A percentile compares a stretch with the other conserved stretches of the same genome.
phyloP scores from a whole-genome alignment of 2,113 vertebrate genomes.

The Delphinapterus leucas region DNA sequence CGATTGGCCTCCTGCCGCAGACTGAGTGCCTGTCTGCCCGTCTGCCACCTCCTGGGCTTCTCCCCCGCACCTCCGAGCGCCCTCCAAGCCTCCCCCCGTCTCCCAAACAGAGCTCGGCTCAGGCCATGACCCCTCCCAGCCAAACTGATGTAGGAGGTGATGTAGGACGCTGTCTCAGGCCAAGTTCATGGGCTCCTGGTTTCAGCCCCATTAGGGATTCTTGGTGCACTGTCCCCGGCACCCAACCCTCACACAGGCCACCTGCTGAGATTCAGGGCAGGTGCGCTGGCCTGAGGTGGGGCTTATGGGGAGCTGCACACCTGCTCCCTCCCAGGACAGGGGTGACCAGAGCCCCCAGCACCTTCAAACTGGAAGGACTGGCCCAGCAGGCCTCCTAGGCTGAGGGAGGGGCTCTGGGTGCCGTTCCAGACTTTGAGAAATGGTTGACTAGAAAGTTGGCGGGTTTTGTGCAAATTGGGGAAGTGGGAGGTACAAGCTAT shows the following conservation, averaged over 20 bases:
- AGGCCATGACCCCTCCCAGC: rapidly evolving
- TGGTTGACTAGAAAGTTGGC: not conserved
- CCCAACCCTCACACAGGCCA: not conserved
- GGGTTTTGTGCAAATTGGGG: not conserved
- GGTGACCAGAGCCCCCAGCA: rapidly evolving
- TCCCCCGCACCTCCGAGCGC: rapidly evolving
- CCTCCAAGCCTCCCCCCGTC: rapidly evolving
- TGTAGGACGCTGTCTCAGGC: not conserved
- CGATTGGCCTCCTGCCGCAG: not conserved
- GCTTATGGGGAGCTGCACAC: rapidly evolving
- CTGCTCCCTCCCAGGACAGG: not conserved
- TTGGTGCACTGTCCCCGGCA: rapidly evolving
- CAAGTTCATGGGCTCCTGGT: not conserved
- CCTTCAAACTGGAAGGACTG: too few species aligned
- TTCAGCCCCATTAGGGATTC: not conserved
- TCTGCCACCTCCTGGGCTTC: not conserved
- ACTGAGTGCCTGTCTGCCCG: not conserved
- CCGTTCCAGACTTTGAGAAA: not conserved
- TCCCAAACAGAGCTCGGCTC: not conserved
- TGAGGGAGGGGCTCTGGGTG: not conserved
- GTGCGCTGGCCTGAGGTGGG: not conserved
- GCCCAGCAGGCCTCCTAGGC: not conserved
- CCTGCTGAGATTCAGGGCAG: not conserved
- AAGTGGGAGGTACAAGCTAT: rapidly evolving
- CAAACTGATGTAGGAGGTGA: rapidly evolving